A percentile compares a stretch with the other conserved stretches of the same genome.
Evolutionary conservation across 2,113 vertebrate genomes (phyloP).

Genomic region (Centropristis striata): DNA sequence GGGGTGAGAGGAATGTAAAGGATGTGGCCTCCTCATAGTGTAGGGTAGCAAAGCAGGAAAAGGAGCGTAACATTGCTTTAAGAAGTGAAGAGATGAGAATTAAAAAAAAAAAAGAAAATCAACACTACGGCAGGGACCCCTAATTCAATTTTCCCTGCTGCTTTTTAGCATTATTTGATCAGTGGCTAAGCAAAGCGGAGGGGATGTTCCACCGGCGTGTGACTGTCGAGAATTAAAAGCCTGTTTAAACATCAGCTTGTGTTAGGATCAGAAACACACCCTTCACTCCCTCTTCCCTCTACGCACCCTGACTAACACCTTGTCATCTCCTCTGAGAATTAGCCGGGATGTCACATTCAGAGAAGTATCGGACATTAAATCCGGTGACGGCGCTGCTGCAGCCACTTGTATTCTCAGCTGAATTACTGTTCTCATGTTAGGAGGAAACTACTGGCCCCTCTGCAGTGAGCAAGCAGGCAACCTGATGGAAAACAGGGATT

Average conservation of each 20-base stretch:
- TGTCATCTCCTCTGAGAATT: slow-evolving; percentile 46
- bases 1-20: slow-evolving; percentile 44
- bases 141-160: slow-evolving; percentile 75
- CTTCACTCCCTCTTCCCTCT: slow-evolving; percentile 15
- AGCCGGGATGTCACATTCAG: slow-evolving; percentile 39
- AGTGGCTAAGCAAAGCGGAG: slow-evolving; percentile 56
- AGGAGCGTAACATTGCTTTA: slow-evolving; percentile 48
- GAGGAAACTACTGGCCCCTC: not conserved
- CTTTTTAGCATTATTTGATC: slow-evolving; percentile 77
- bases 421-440: slow-evolving; percentile 12
- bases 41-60: slow-evolving; percentile 40
- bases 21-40: slow-evolving; percentile 37
- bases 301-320: slow-evolving; percentile 26
- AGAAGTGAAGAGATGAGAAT: slow-evolving; percentile 41
- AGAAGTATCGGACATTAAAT: slow-evolving; percentile 35
- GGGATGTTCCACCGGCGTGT: slow-evolving; percentile 43
- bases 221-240: slow-evolving; percentile 72
- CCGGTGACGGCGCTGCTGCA: slow-evolving; percentile 16
- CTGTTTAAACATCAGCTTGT: slow-evolving; percentile 65
- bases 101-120: not conserved
- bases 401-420: slow-evolving; percentile 23
- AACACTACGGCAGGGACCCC: slow-evolving; percentile 49
- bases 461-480: not conserved
- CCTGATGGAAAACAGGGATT: slow-evolving; percentile 46
- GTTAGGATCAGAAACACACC: slow-evolving; percentile 44